Conservation (phyloP, 1,140 invertebrate genomes). For the Proales similis region DNA sequence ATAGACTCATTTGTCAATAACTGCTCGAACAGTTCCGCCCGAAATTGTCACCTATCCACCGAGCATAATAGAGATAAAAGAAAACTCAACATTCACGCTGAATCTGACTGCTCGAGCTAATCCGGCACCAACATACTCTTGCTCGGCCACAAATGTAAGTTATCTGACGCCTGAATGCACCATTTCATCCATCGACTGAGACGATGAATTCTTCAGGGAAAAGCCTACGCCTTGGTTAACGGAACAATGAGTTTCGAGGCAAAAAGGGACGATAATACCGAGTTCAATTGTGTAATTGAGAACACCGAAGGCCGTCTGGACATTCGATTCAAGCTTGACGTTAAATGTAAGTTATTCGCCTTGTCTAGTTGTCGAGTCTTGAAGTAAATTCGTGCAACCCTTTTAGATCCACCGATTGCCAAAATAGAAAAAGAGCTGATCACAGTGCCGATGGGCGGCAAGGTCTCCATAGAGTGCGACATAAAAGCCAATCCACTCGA, state of each 20-base stretch:
- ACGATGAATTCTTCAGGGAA: constrained; percentile 19
- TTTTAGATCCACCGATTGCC: constrained; percentile 25
- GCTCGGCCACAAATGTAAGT: constrained; percentile 19
- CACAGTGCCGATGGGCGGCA: not conserved
- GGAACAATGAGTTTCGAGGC: constrained; percentile 15
- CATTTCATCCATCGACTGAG: not conserved
- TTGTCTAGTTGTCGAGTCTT: not conserved
- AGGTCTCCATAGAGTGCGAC: constrained; percentile 8
- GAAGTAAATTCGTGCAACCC: constrained; percentile 1
- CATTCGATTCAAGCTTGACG: constrained; percentile 9
- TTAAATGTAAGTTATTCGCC: constrained; percentile 21
- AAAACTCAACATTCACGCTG: constrained; percentile 23
- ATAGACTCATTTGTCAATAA: not conserved
- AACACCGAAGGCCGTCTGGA: constrained; percentile 3
- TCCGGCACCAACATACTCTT: constrained; percentile 15
- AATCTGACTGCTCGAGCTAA: constrained; percentile 27
- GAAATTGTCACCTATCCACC: constrained; percentile 32
- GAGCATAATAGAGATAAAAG: constrained; percentile 36
- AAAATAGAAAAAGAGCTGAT: constrained; percentile 5
- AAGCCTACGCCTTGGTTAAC: constrained; percentile 3
- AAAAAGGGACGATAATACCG: constrained; percentile 3
- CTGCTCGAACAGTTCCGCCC: constrained; percentile 11
- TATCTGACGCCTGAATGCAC: not conserved
- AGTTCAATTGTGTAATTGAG: constrained; percentile 19
- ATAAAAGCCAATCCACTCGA: constrained; percentile 22